Evolutionary conservation across 2,113 vertebrate species (phyloP), one percentile per base, ranked within the genome.

Genomic region (Spheniscus mendiculus): DNA sequence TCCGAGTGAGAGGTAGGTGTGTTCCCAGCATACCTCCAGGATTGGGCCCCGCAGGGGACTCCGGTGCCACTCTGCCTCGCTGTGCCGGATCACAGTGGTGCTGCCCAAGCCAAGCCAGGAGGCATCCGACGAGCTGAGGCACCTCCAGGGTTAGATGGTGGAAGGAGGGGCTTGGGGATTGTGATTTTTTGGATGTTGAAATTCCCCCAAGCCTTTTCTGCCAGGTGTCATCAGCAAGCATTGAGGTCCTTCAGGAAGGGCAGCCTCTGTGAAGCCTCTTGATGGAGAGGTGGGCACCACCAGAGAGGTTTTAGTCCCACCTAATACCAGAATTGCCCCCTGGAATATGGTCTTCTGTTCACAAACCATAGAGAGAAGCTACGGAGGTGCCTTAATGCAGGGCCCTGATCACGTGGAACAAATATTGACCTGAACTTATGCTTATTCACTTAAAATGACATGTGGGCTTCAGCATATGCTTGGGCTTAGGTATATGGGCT

Each of bases 1-100:
- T 83, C 58, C 9, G 10, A 91, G 87, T 1, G 17, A 87, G 87
- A 80, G 34, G 78, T 58, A 79, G 93, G 90, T 80, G 93, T 95
- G 97, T 94, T 97, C 62, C 78, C 87, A 94, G 62, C 61, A 86
- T 66, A 92, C 89, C 66, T 83, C 34, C 78, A 83, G 87, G 85
- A 96, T 62, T 83, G 85, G 84, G 45, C 78, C 74, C 93, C 5
- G 47, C 49, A 11, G 87, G 82, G 93, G 30, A 65, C 85, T 65
- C 42, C 3, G 50, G 90, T 95, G 85, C 93, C 92, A n/a, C 74
- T 70, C 56, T 61, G 44, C 91, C 87, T 94, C 21, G 3, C 45
- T 1, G 0, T 80, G 70, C 45, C 1, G 11, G 82, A 26, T 90
- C 0, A 0, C 17, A 53, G 7, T 17, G 56, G 34, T 65, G 40